phyloP scores from a whole-genome alignment of 2,113 vertebrate species.

The Mirounga angustirostris region DNA sequence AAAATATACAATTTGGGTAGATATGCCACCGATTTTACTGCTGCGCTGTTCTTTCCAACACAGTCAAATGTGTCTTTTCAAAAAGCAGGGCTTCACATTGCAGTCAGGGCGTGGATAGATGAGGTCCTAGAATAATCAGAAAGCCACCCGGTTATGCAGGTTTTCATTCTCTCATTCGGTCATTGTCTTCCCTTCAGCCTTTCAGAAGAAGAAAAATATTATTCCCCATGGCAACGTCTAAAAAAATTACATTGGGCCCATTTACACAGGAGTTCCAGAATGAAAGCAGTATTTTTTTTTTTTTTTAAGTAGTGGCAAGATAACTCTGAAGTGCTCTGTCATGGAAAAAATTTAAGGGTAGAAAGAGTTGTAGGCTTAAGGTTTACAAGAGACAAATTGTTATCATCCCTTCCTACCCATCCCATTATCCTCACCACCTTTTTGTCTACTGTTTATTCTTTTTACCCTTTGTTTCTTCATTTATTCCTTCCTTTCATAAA shows the following conservation, averaged over 20 bases:
- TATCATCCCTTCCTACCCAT: not conserved
- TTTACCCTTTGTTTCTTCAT: not conserved
- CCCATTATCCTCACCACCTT: fast-evolving
- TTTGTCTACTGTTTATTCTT: not conserved
- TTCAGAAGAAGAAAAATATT: constrained; percentile 63
- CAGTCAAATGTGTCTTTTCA: constrained; percentile 48
- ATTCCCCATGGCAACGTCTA: constrained; percentile 26
- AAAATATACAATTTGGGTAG: constrained; percentile 71
- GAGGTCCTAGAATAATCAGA: constrained; percentile 59
- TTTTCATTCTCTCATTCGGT: constrained; percentile 67
- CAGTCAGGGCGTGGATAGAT: not conserved
- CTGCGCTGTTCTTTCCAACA: constrained; percentile 54
- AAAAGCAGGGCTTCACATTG: not conserved
- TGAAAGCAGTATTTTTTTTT: constrained; percentile 38
- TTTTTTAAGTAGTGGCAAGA: constrained; percentile 1
- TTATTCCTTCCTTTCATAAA: not conserved
- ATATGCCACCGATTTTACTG: constrained; percentile 53
- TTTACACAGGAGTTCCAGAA: constrained; percentile 66
- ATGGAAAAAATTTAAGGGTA: constrained; percentile 39
- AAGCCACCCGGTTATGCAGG: not conserved
- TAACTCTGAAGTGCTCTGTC: constrained; percentile 11
- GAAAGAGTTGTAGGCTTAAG: not conserved
- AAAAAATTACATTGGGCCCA: constrained; percentile 58
- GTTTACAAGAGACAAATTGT: not conserved
- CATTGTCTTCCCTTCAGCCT: constrained; percentile 66